These are phyloP conservation scores for Nephrotoma guestfalica DNA, from an alignment of 2,888 invertebrate species.

Conservation along the genomic window DNA sequence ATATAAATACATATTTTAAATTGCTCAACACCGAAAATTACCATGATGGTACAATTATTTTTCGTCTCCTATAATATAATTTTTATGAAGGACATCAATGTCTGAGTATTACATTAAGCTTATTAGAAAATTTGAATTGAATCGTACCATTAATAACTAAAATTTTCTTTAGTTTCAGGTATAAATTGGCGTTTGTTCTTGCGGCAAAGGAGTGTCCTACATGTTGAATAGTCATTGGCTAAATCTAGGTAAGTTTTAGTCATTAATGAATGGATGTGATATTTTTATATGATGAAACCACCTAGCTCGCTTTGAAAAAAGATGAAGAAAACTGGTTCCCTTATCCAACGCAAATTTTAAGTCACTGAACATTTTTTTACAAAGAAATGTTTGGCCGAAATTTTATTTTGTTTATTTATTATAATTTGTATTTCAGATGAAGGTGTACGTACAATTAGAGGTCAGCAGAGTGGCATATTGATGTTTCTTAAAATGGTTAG, in stretches of 20 bases:
- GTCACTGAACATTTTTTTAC: background rate
- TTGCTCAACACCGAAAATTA: background rate
- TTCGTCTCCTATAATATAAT: background rate
- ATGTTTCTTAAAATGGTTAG: too few relatives aligned
- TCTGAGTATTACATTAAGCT: background rate
- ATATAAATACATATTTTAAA: background rate
- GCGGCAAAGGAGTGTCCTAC: too few relatives aligned
- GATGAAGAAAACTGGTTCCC: constrained; percentile 10
- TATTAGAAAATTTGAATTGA: background rate
- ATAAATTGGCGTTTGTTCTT: too few relatives aligned
- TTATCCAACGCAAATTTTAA: constrained; percentile 12
- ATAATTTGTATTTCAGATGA: too few relatives aligned
- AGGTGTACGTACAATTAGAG: too few relatives aligned
- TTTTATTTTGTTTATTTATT: constrained; percentile 7
- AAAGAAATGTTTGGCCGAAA: background rate
- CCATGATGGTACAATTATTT: background rate
- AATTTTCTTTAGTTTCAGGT: background rate
- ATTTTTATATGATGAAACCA: constrained; percentile 6
- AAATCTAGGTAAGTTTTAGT: too few relatives aligned
- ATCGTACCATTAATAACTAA: background rate
- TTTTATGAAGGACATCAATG: background rate
- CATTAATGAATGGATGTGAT: too few relatives aligned
- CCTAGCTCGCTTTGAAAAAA: constrained; percentile 12
- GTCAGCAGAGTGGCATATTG: background rate
- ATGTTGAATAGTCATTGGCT: too few relatives aligned